Evolutionary conservation across 2,113 vertebrate species (phyloP), one percentile per base, ranked within the genome.

Genomic region (Marcusenius ussheri): DNA sequence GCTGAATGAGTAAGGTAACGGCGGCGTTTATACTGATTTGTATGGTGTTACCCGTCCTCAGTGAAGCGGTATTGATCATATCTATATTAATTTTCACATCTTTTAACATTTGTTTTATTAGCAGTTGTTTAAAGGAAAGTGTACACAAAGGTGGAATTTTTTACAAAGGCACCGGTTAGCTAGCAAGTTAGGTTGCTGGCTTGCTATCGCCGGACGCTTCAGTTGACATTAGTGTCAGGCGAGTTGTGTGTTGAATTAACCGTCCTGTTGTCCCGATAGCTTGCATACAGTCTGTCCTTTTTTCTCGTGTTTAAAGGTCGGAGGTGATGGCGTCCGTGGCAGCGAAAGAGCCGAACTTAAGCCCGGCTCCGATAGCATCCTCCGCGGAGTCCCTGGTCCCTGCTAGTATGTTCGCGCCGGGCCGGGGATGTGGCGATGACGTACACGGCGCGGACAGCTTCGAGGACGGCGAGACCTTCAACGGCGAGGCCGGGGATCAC

Each of bases 331-430:
- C 94, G 94, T 90, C 92, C 93, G 89, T 93, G 94, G 90, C 91
- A 91, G 90, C 91, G 88, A 90, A 92, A 88, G 95, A 95, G 83
- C 87, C 92, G 21, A 91, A 83, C 56, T 5, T 89, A 70, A 92
- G 89, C 47, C 90, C 96, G 47, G 93, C 90, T 45, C 92, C 95
- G 3, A n/a, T 17, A n/a, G 90, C 91, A 45, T 53, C 91, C 0
- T 45, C 91, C 19, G 90, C 89, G 47, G 96, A 97, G 56, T 95
- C 96, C 42, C 94, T 97, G 87, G 97, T 98, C 27, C 97, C 97
- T 31, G 96, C 97, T 85, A 97, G 96, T 15, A 97, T 98, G 96
- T 98, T 98, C 89, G 97, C 97, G 42, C 97, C 97, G 0, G 97
- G 97, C 90, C 91, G 94, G 94, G 93, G 96, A 92, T 91, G 95